Evolutionary conservation across 1,140 invertebrate genomes (phyloP), one percentile per base, ranked within the genome.

Genomic region (Mactra quadrangularis): DNA sequence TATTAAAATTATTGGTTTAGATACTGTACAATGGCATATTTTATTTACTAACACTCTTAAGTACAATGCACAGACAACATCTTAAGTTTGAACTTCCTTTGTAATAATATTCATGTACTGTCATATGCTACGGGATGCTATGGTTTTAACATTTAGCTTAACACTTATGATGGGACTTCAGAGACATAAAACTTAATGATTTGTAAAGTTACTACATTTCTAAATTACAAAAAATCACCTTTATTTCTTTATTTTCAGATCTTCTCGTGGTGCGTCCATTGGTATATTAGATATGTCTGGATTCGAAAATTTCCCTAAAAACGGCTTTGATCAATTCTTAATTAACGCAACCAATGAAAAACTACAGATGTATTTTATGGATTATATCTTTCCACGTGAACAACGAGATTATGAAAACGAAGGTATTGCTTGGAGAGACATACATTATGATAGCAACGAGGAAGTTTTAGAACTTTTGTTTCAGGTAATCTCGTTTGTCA

Each of bases 271-370:
- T 27, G 66, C 79, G 0, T 85, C 85, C 7, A 89, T 91, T 72
- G 96, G 96, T 29, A 93, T 97, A n/a, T 92, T 97, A 45, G 96
- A 97, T 89, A 96, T 97, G 82, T 97, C 97, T 90, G 96, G 96
- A 17, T 97, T 97, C 90, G 96, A 97, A 92, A 96, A 97, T 91
- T 96, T 97, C 87, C 92, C 94, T 0, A 94, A 92, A n/a, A 97
- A 97, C 90, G 96, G 96, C 0, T 96, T 97, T 90, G 96, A 97
- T 90, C 96, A 97, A 87, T 87, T 89, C 29, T 75, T 88, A 3
- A 87, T 89, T 45, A 89, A 89, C 52, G 78, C 84, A 3, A 86
- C 87, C 2, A 89, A 89, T 38, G 88, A 89, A 45, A 84, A 82
- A 29, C 96, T 97, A 79, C 96, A 97, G 88, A 96, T 96, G 87